Evolutionary conservation across 2,113 vertebrate species (phyloP).

Genomic region (Periophthalmodon schlosseri): DNA sequence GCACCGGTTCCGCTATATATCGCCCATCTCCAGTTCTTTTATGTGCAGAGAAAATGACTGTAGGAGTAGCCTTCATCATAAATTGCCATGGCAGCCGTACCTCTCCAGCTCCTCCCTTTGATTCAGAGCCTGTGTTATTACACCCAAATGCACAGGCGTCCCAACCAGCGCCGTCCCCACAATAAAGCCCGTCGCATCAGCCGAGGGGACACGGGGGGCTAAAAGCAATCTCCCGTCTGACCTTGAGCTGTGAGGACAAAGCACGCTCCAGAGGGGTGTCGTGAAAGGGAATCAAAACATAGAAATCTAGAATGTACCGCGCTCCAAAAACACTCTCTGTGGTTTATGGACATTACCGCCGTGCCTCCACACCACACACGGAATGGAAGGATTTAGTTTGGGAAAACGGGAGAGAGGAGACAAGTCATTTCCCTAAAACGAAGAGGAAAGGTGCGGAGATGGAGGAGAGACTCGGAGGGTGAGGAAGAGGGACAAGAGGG

Average conservation of each 20-base stretch:
- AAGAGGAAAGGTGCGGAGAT: constrained; percentile 23
- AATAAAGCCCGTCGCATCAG: constrained; percentile 52
- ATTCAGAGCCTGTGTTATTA: constrained; percentile 31
- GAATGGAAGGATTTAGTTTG: constrained; percentile 19
- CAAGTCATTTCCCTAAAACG: constrained; percentile 53
- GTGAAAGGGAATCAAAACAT: constrained; percentile 24
- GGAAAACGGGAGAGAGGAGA: constrained; percentile 25
- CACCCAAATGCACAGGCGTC: constrained; percentile 33
- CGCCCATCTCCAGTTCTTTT: neutral
- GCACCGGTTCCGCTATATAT: too few relatives aligned
- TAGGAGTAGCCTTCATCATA: neutral
- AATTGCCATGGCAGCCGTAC: neutral
- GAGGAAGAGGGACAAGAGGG: too few relatives aligned
- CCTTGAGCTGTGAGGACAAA: constrained; percentile 72
- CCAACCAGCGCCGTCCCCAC: constrained; percentile 35
- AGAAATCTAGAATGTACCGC: constrained; percentile 73
- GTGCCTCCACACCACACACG: constrained; percentile 20
- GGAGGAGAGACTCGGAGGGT: neutral
- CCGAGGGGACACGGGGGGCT: constrained; percentile 66
- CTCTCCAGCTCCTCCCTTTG: neutral
- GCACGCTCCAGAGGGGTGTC: constrained; percentile 30
- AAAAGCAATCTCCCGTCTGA: constrained; percentile 76
- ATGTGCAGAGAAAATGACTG: neutral
- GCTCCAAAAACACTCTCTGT: constrained; percentile 62
- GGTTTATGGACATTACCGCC: constrained; percentile 68